Evolutionary conservation across 2,797 vertebrate genomes (phyloP).

Genomic region (Yasuhikotakia modesta): DNA sequence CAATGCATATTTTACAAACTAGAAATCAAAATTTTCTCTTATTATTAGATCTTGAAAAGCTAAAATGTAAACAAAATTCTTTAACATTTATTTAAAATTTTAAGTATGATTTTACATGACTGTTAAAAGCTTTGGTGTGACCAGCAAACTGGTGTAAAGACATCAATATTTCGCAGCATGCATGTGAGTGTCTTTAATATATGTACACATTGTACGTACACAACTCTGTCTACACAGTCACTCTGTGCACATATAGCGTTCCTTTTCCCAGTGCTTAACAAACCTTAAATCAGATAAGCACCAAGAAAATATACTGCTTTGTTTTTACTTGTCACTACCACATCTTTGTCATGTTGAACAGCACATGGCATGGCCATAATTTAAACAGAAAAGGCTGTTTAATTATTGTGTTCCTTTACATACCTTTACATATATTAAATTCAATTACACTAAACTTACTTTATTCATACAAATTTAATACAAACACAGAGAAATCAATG

Average conservation of each 20-base stretch:
- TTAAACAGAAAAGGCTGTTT: neutral
- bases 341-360: constrained; percentile 4
- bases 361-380: neutral
- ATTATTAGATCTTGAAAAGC: neutral
- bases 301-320: neutral
- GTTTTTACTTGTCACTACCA: neutral
- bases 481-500: neutral
- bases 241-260: constrained; percentile 19
- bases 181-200: constrained; percentile 49
- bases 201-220: constrained; percentile 43
- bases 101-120: constrained; percentile 21
- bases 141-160: neutral
- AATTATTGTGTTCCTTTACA: neutral
- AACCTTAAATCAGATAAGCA: constrained; percentile 14
- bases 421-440: too few species aligned
- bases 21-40: neutral
- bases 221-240: constrained; percentile 25
- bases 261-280: constrained; percentile 40
- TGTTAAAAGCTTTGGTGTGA: neutral
- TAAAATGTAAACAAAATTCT: too few species aligned
- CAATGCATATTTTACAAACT: neutral
- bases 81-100: too few species aligned
- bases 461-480: neutral
- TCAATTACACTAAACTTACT: neutral
- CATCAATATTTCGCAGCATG: too few species aligned